Evolutionary conservation across 1,140 invertebrate genomes (phyloP).

Genomic region (Ganaspis sp.): DNA sequence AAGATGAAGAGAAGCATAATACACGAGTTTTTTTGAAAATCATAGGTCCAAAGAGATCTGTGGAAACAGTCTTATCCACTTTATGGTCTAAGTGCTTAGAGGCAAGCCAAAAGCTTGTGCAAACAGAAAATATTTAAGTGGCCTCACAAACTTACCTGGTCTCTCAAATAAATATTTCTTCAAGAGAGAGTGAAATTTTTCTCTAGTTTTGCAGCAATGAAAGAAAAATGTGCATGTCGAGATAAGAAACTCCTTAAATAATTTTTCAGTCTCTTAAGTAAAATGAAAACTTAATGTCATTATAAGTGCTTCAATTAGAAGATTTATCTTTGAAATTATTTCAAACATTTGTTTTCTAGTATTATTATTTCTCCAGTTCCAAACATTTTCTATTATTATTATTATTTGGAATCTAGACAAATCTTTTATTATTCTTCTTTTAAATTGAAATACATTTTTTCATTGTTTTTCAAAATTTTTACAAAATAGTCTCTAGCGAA

Average conservation of each 20-base stretch:
- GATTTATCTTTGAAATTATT: too few species aligned
- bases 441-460: too few species aligned
- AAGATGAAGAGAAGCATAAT: background rate
- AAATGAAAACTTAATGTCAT: background rate
- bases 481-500: too few species aligned
- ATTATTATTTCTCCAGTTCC: too few species aligned
- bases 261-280: background rate
- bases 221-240: background rate
- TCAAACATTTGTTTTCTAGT: too few species aligned
- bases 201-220: background rate
- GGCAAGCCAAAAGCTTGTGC: conserved; percentile 57
- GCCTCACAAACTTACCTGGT: conserved; percentile 9
- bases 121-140: conserved; percentile 61
- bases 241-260: background rate
- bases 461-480: too few species aligned
- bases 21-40: background rate
- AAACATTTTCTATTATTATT: too few species aligned
- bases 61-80: conserved; percentile 52
- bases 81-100: conserved; percentile 60
- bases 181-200: conserved; percentile 7
- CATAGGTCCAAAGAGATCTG: conserved; percentile 36
- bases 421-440: too few species aligned
- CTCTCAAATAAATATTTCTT: conserved; percentile 25
- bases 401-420: too few species aligned
- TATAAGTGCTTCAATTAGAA: background rate